A percentile compares a stretch with the other conserved stretches of the same genome.
phyloP scores from a whole-genome alignment of 2,888 invertebrate species.

The Rambutsinella grinnellia region DNA sequence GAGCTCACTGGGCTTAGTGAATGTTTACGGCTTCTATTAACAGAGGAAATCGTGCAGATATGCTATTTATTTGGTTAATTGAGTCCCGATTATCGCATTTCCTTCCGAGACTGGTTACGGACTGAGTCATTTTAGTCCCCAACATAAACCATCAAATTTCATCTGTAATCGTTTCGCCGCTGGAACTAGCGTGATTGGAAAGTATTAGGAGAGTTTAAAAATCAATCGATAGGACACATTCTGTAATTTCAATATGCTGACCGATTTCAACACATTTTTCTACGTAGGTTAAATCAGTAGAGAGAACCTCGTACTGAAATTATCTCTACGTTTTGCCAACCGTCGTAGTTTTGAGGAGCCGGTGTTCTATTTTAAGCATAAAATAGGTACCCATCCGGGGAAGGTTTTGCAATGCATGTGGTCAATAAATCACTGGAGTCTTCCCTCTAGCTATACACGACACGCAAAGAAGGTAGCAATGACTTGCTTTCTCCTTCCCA shows the following conservation, averaged over 20 bases:
- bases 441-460: neutral
- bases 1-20: neutral
- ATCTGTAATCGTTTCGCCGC: neutral
- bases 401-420: neutral
- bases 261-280: neutral
- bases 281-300: no score
- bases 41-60: neutral
- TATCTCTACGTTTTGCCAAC: neutral
- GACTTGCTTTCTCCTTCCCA: no score
- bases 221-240: conserved; percentile 7
- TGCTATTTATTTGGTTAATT: conserved; percentile 16
- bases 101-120: neutral
- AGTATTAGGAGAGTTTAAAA: neutral
- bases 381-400: neutral
- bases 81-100: neutral
- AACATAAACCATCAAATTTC: neutral
- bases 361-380: neutral
- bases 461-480: neutral
- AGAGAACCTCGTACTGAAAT: neutral
- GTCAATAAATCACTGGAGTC: conserved; percentile 7
- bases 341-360: neutral
- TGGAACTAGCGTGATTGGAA: conserved; percentile 5
- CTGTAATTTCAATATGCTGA: neutral
- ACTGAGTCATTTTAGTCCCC: no score
- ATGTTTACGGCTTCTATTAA: no score